These are phyloP conservation scores for Eristalinus aeneus DNA, from an alignment of 2,888 invertebrate species.

Conservation along the genomic window DNA sequence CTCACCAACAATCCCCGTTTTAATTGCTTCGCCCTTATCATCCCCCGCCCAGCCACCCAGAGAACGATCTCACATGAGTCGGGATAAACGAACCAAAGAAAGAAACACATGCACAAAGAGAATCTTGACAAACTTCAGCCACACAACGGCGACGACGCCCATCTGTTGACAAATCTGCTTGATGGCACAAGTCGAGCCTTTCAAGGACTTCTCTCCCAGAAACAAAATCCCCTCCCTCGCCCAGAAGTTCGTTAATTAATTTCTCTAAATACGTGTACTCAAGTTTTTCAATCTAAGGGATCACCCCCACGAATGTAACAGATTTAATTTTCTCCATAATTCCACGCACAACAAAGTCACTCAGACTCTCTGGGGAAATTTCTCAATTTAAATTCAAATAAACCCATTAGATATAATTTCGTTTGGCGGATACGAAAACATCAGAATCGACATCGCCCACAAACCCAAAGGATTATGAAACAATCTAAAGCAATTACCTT, in stretches of 20 bases:
- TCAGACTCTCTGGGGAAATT: slow-evolving; percentile 38
- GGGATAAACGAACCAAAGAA: not conserved
- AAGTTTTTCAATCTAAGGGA: slow-evolving; percentile 1
- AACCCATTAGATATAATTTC: slow-evolving; percentile 48
- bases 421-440: slow-evolving; percentile 47
- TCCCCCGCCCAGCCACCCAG: not conserved
- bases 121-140: not conserved
- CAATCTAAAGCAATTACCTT: slow-evolving; percentile 66
- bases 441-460: slow-evolving; percentile 51
- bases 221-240: not conserved
- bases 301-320: not conserved
- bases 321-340: not conserved
- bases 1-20: too few relatives aligned
- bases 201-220: not conserved
- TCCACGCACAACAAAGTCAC: not conserved
- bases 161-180: not conserved
- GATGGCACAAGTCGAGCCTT: not conserved
- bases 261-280: slow-evolving; percentile 1
- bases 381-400: slow-evolving; percentile 50
- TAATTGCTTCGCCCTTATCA: not conserved
- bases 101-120: not conserved
- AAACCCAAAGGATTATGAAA: slow-evolving; percentile 57
- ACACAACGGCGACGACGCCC: not conserved
- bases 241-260: not conserved
- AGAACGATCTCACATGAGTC: not conserved